Conservation (phyloP, 1,140 invertebrate species). For the Rhizoglyphus robini region DNA sequence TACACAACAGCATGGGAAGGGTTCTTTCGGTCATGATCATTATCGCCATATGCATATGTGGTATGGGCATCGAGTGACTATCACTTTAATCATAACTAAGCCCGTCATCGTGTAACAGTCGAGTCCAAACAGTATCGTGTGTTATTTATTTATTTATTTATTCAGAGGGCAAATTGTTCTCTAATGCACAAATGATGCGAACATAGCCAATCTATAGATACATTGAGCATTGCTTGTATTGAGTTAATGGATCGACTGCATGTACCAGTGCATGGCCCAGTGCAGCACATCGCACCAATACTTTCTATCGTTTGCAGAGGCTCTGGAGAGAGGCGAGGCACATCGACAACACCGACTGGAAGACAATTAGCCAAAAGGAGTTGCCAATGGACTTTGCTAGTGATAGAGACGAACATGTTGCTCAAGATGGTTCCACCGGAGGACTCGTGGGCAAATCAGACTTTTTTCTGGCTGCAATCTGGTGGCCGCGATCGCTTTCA, state of each 20-base stretch:
- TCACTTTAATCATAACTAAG: not conserved
- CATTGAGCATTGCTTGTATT: too few species aligned
- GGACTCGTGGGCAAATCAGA: too few species aligned
- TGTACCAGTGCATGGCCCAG: not conserved
- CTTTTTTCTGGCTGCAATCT: too few species aligned
- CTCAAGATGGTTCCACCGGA: too few species aligned
- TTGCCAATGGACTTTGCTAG: too few species aligned
- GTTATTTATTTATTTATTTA: not conserved
- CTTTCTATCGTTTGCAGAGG: conserved; percentile 9
- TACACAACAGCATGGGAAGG: not conserved
- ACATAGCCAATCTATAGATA: not conserved
- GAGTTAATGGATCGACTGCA: too few species aligned
- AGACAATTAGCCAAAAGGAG: too few species aligned
- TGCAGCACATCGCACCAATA: not conserved
- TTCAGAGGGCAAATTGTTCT: not conserved
- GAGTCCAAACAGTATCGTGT: not conserved
- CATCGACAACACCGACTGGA: too few species aligned
- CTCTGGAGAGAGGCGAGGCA: too few species aligned
- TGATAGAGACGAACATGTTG: too few species aligned
- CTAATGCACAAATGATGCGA: conserved; percentile 12
- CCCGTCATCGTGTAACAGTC: conserved; percentile 1
- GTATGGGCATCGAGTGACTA: not conserved
- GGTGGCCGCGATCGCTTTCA: too few species aligned
- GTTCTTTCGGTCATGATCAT: not conserved
- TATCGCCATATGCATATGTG: not conserved